Evolutionary conservation across 1,140 invertebrate genomes (phyloP), one percentile per base, ranked within the genome.

Genomic region (Aphaenogaster rudis): DNA sequence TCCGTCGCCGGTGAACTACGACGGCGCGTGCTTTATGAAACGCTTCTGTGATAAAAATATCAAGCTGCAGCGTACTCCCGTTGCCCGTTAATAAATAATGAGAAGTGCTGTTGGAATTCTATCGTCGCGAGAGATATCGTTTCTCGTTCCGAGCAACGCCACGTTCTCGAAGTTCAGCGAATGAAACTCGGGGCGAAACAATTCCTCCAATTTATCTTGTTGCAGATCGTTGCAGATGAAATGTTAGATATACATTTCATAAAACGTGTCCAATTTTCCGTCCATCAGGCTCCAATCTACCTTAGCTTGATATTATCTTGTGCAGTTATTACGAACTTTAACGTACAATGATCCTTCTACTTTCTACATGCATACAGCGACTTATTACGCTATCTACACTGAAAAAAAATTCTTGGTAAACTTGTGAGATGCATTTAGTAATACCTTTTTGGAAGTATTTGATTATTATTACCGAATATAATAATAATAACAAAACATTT

Each of bases 71-170:
- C 33, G n/a, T 11, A 21, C 28, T 74, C 42, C 36, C 9, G 28
- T 15, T 50, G 45, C 15, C 80, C 39, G 80, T 57, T 84, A 84
- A 84, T 84, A 84, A 84, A 84, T 84, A 84, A 84, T 84, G 80
- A 54, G 50, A 61, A 28, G 45, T 17, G 42, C 33, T 13, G 42
- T 61, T 61, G 69, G 66, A 48, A 84, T 76, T 76, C 48, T 69
- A 66, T 61, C 28, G 52, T 84, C 69, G 69, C 13, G 42, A 84
- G 28, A 84, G 50, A 84, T 84, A 74, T 74, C 28, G 80, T 63
- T 42, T 76, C 54, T 84, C 45, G 28, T 76, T 50, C n/a, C 54
- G 42, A 17, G 8, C 69, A 39, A 63, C 39, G 67, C 42, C 54
- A 33, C 54, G 50, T 15, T 69, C 52, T 78, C 39, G 28, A 78